These are phyloP conservation scores for Meteorus sp. DNA, from an alignment of 1,140 invertebrate genomes.

Conservation along the genomic window DNA sequence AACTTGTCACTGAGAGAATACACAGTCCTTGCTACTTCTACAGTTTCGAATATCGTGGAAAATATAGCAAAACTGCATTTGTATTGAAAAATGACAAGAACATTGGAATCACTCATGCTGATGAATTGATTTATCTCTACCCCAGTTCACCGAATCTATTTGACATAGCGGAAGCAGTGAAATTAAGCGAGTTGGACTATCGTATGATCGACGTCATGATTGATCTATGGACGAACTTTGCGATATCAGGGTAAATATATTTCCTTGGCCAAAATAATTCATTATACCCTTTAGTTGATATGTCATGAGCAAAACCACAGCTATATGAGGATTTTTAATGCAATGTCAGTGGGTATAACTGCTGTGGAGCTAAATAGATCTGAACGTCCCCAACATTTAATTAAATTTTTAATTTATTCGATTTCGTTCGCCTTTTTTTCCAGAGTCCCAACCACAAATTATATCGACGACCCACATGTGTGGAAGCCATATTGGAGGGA, in stretches of 20 bases:
- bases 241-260: slow-evolving; percentile 21
- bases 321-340: background rate
- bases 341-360: no score
- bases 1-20: slow-evolving; percentile 10
- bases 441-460: slow-evolving; percentile 17
- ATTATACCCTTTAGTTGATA: slow-evolving; percentile 1
- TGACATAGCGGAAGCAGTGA: background rate
- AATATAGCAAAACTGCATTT: slow-evolving; percentile 13
- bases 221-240: slow-evolving; percentile 28
- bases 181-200: slow-evolving; percentile 12
- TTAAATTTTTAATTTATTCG: background rate
- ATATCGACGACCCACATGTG: background rate
- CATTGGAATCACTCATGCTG: slow-evolving; percentile 25
- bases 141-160: background rate
- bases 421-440: background rate
- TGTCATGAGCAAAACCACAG: background rate
- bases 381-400: no score
- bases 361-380: background rate
- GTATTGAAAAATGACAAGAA: slow-evolving; percentile 16
- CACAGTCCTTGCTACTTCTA: slow-evolving; percentile 26
- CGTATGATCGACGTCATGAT: slow-evolving; percentile 23
- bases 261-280: slow-evolving; percentile 2
- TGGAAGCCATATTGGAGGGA: slow-evolving; percentile 14
- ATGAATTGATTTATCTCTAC: slow-evolving; percentile 30
- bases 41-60: slow-evolving; percentile 28